Conservation (phyloP, 2,113 vertebrate genomes). For the Thamnophis sirtalis region DNA sequence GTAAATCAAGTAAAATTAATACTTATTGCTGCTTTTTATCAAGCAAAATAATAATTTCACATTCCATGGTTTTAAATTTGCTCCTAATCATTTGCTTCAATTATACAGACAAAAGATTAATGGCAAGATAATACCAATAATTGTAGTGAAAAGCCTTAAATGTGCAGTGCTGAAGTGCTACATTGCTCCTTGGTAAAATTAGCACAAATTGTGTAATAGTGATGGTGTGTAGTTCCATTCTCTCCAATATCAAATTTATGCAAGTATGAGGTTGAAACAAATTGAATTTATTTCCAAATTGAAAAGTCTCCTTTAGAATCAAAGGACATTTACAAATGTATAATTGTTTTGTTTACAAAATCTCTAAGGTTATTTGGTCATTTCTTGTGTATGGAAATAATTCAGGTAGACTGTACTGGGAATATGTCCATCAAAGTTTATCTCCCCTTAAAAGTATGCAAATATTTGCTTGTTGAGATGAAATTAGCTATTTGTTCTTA, state of each 20-base stretch:
- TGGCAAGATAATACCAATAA: constrained; percentile 45
- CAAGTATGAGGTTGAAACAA: constrained; percentile 52
- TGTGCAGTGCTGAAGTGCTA: constrained; percentile 66
- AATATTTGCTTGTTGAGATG: constrained; percentile 51
- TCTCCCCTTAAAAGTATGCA: constrained; percentile 48
- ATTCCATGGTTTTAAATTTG: constrained; percentile 63
- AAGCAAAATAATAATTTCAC: constrained; percentile 46
- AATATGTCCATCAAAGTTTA: constrained; percentile 59
- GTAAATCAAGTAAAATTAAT: constrained; percentile 46
- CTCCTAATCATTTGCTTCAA: constrained; percentile 49
- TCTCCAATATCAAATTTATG: constrained; percentile 36
- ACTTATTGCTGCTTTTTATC: constrained; percentile 43
- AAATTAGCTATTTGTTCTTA: constrained; percentile 25
- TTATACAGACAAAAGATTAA: constrained; percentile 42
- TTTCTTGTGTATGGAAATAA: constrained; percentile 64
- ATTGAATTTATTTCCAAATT: constrained; percentile 53
- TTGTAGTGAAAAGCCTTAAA: constrained; percentile 76
- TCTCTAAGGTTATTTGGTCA: constrained; percentile 61
- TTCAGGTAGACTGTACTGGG: constrained; percentile 73
- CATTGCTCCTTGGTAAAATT: constrained; percentile 53
- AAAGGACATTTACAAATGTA: constrained; percentile 64
- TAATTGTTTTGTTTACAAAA: constrained; percentile 68
- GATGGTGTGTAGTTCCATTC: constrained; percentile 39
- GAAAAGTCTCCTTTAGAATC: constrained; percentile 59
- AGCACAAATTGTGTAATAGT: constrained; percentile 62